phyloP scores from a whole-genome alignment of 2,797 vertebrate species.

The Ptychobarbus kaznakovi region DNA sequence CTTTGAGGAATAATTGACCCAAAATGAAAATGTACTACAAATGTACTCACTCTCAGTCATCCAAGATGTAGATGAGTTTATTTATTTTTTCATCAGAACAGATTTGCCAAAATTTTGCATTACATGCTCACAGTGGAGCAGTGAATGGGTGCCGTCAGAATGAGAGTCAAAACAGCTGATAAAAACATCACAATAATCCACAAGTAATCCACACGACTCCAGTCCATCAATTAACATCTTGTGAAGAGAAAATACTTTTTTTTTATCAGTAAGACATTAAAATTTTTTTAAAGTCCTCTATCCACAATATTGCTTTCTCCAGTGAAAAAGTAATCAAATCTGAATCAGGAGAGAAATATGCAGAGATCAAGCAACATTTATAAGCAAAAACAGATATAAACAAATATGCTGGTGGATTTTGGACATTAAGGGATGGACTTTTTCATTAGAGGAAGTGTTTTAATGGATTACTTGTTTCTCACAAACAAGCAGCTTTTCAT shows the following conservation, averaged over 20 bases:
- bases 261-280: not conserved
- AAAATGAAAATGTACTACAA: not conserved
- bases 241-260: not conserved
- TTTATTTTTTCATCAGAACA: not conserved
- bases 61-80: not conserved
- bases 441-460: not conserved
- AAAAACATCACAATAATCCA: not conserved
- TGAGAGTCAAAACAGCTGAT: not conserved
- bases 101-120: not conserved
- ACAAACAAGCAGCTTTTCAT: not conserved
- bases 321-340: not conserved
- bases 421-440: not conserved
- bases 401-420: too few species aligned
- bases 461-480: not conserved
- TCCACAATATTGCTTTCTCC: too few species aligned
- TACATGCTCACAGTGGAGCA: not conserved
- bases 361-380: not conserved
- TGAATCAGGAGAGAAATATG: not conserved
- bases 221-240: not conserved
- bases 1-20: not conserved
- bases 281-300: not conserved
- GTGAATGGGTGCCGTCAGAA: not conserved
- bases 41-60: not conserved
- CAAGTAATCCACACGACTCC: not conserved
- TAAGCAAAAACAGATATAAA: not conserved